These are phyloP conservation scores for Caenorhabditis tropicalis DNA, from an alignment of 1,140 invertebrate genomes.

Conservation along the genomic window DNA sequence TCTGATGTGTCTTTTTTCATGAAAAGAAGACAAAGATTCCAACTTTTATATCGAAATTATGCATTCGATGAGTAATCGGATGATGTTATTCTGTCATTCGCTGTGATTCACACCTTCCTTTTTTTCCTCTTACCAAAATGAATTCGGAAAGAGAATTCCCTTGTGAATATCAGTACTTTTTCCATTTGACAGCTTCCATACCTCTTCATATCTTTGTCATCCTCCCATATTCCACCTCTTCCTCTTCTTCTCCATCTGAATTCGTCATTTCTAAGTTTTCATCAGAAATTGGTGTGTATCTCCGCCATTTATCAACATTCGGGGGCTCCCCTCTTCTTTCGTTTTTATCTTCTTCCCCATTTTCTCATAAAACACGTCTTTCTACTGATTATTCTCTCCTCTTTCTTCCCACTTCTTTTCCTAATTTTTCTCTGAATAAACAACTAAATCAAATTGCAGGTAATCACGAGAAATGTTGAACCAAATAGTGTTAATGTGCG, in stretches of 20 bases:
- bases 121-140: background rate
- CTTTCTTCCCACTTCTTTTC: background rate
- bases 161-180: background rate
- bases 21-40: no score
- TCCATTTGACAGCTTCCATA: background rate
- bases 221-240: background rate
- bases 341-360: no score
- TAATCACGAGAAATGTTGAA: conserved; percentile 42
- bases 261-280: conserved; percentile 12
- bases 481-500: conserved; percentile 38
- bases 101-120: no score
- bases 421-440: background rate
- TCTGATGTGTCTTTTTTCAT: no score
- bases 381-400: background rate
- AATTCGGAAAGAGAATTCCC: background rate
- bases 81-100: no score
- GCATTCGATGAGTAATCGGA: no score
- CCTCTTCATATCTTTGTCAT: conserved; percentile 1
- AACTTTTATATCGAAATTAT: no score
- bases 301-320: conserved; percentile 36
- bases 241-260: background rate
- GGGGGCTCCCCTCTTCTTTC: background rate
- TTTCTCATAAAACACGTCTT: background rate
- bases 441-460: background rate
- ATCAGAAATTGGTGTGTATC: conserved; percentile 16